Evolutionary conservation across 1,140 invertebrate genomes (phyloP).

Genomic region (Sycophila sp.): DNA sequence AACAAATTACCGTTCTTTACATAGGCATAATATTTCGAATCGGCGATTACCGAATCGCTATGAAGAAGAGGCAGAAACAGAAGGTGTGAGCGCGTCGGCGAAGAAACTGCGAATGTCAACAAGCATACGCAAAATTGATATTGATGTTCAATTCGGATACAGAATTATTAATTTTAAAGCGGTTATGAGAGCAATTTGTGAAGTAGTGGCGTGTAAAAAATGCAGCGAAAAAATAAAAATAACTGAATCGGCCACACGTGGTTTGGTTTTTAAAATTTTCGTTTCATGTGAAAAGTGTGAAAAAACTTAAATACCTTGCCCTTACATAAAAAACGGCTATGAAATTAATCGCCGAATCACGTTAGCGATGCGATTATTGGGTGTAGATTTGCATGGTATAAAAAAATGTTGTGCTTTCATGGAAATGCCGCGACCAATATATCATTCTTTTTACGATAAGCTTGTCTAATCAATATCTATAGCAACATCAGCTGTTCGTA

Average conservation of each 20-base stretch:
- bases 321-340: not conserved
- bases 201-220: no score
- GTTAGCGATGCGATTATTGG: not conserved
- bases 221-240: slow-evolving; percentile 17
- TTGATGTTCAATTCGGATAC: slow-evolving; percentile 14
- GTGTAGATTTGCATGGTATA: not conserved
- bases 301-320: not conserved
- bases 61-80: no score
- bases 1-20: no score
- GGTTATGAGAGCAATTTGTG: slow-evolving; percentile 18
- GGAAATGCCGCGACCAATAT: no score
- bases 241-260: not conserved
- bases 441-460: not conserved
- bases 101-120: no score
- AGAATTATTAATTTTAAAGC: slow-evolving; percentile 18
- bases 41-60: no score
- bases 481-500: not conserved
- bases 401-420: not conserved
- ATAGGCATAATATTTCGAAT: no score
- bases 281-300: not conserved
- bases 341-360: slow-evolving; percentile 27
- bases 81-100: no score
- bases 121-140: not conserved
- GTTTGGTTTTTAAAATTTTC: not conserved
- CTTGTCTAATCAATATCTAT: not conserved